A percentile compares a stretch with the other conserved stretches of the same genome.
phyloP scores from a whole-genome alignment of 1,140 invertebrate genomes.

The Hyles vespertilio region DNA sequence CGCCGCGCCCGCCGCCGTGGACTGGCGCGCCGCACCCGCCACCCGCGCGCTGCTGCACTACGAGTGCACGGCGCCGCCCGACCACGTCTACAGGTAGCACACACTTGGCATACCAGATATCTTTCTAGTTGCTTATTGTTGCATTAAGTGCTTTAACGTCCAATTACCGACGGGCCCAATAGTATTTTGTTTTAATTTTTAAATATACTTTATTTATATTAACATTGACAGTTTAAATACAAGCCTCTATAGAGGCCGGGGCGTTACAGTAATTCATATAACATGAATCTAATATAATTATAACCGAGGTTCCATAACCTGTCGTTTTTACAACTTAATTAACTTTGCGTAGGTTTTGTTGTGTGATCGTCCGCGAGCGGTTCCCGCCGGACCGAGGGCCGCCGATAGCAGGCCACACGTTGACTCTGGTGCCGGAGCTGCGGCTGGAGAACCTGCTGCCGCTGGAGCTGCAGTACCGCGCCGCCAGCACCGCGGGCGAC shows the following conservation, averaged over 20 bases:
- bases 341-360: constrained; percentile 81
- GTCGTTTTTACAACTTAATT: no score
- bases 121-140: no score
- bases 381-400: constrained; percentile 82
- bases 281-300: no score
- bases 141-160: no score
- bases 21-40: constrained; percentile 42
- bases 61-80: constrained; percentile 48
- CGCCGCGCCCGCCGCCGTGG: constrained; percentile 31
- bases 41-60: constrained; percentile 37
- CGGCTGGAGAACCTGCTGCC: constrained; percentile 87
- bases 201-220: no score
- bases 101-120: no score
- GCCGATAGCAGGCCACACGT: constrained; percentile 87
- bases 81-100: constrained; percentile 50
- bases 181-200: no score
- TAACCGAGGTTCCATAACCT: no score
- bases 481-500: constrained; percentile 76
- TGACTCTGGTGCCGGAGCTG: constrained; percentile 89
- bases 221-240: no score
- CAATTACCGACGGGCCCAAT: no score
- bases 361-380: constrained; percentile 85
- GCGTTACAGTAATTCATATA: no score
- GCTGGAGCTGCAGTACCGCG: constrained; percentile 81
- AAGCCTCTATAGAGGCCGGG: no score